Evolutionary conservation across 1,140 invertebrate species (phyloP), one percentile per base, ranked within the genome.

Genomic region (Papilio aristodemus): DNA sequence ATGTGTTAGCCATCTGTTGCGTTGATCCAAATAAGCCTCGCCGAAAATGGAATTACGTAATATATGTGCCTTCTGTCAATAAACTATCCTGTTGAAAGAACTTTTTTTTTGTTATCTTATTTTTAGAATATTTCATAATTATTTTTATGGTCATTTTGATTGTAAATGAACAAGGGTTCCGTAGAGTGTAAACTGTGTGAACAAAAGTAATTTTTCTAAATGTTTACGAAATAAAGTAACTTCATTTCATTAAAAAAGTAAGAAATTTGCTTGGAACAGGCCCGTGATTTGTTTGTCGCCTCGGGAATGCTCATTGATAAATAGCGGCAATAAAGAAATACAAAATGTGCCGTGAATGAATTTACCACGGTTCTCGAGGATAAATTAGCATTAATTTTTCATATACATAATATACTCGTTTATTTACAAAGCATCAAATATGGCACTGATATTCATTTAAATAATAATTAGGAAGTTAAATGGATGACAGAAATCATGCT

Each of bases 281-380:
- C 17, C 46, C 19, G 46, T 54, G 46, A 54, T 54, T 54, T 54
- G 46, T 54, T 54, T 54, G 46, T 54, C 46, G 46, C 46, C 46
- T 54, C 46, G 46, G 46, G 46, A 54, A 54, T 54, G 46, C 46
- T 54, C 46, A 54, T 54, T 54, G 46, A 54, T 54, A 54, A 54
- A 54, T 54, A 54, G 46, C 46, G 46, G 46, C 46, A 54, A 54
- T 54, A 54, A 54, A 54, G 46, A 54, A 54, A 54, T 54, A 54
- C 46, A 54, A 10, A 54, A 54, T 54, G 46, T 54, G 19, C 46
- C 46, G 46, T 54, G 46, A 54, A 54, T 54, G 46, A 54, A 54
- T 22, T 54, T 22, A 54, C 46, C 46, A 9, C 46, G 46, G 17
- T 54, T 54, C 46, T 17, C 11, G 46, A 54, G 19, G 11, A 54